A percentile compares a stretch with the other conserved stretches of the same genome.
These are phyloP conservation scores for Synanceia verrucosa DNA, from an alignment of 2,797 vertebrate species.

Conservation along the genomic window DNA sequence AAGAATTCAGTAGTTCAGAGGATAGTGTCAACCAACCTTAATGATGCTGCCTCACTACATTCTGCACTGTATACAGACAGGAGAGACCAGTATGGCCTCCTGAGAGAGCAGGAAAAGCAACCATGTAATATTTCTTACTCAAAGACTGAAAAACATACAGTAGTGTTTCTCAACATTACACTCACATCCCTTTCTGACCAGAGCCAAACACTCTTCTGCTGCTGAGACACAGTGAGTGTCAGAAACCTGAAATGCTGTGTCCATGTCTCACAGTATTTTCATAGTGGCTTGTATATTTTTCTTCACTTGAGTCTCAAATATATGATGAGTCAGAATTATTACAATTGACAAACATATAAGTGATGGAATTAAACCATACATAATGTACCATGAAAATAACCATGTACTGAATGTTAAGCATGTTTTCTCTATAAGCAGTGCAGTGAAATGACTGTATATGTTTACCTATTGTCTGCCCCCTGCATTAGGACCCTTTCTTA, in stretches of 20 bases:
- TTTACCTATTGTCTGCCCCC: slow-evolving; percentile 27
- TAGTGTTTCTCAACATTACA: background rate
- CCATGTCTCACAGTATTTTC: background rate
- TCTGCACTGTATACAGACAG: background rate
- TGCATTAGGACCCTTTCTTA: slow-evolving; percentile 15
- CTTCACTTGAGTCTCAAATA: background rate
- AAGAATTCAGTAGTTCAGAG: background rate
- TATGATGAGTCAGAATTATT: background rate
- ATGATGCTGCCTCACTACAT: background rate
- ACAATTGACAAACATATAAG: background rate
- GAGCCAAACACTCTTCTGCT: background rate
- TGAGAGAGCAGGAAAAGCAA: background rate
- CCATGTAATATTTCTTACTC: background rate
- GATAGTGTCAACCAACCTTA: background rate
- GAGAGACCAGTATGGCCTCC: background rate
- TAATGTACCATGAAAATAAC: background rate
- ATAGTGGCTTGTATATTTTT: background rate
- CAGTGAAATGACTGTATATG: background rate
- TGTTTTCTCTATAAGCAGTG: background rate
- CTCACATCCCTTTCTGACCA: background rate
- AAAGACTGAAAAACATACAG: background rate
- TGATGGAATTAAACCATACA: background rate
- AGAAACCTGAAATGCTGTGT: background rate
- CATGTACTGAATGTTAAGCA: background rate
- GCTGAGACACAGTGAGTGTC: background rate